These are phyloP conservation scores for Pissodes strobi DNA, from an alignment of 1,140 invertebrate genomes.

Conservation along the genomic window DNA sequence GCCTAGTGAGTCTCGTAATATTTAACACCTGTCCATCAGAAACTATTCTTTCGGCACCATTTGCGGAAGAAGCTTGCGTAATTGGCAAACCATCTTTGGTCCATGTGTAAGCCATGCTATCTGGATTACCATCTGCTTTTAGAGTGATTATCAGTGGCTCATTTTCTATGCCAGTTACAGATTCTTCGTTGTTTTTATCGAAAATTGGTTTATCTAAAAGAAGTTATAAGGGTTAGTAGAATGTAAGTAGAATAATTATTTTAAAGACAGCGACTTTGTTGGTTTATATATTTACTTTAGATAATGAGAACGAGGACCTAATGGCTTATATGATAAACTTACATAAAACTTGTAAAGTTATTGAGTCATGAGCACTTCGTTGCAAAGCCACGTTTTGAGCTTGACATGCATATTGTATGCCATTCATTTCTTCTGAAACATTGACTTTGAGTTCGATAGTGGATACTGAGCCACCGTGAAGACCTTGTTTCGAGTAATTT, in stretches of 20 bases:
- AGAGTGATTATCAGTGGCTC: slow-evolving; percentile 80
- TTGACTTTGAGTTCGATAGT: slow-evolving; percentile 80
- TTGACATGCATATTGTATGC: slow-evolving; percentile 87
- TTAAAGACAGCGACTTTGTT: too few species aligned
- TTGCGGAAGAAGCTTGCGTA: slow-evolving; percentile 59
- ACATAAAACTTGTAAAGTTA: slow-evolving; percentile 89
- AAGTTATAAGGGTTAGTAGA: too few species aligned
- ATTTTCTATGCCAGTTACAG: slow-evolving; percentile 79
- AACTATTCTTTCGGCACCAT: slow-evolving; percentile 65
- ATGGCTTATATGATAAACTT: too few species aligned
- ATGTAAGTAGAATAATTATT: too few species aligned
- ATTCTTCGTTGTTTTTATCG: slow-evolving; percentile 58
- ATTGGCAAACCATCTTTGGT: slow-evolving; percentile 79
- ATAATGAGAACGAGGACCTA: too few species aligned
- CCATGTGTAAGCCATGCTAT: slow-evolving; percentile 83
- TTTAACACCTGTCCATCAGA: slow-evolving; percentile 81
- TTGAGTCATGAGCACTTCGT: slow-evolving; percentile 82
- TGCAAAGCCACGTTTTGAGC: slow-evolving; percentile 86
- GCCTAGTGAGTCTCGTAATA: slow-evolving; percentile 76
- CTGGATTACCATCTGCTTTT: slow-evolving; percentile 84
- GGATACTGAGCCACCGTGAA: slow-evolving; percentile 84
- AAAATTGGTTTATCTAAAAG: slow-evolving; percentile 77
- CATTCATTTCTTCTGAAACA: slow-evolving; percentile 86
- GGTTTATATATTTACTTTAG: too few species aligned
- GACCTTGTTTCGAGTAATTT: slow-evolving; percentile 77